These are phyloP conservation scores for Drosophila subpulchrella DNA, from an alignment of 1,140 invertebrate genomes.

Conservation along the genomic window DNA sequence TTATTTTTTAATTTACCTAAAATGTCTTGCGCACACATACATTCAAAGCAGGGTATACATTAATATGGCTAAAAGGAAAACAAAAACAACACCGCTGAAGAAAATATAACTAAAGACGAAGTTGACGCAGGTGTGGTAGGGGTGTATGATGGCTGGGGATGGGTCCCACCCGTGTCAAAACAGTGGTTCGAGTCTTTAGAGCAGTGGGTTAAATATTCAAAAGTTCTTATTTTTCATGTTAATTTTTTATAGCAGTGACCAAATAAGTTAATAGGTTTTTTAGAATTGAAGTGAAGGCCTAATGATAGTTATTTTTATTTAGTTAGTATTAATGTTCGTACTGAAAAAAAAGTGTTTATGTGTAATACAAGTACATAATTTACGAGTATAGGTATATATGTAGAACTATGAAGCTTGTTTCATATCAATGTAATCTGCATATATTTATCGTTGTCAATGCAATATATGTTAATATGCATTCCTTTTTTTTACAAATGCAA, in stretches of 20 bases:
- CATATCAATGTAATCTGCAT: conserved; percentile 10
- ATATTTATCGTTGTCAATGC: not conserved
- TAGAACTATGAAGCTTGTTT: not conserved
- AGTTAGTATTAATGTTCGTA: too few relatives aligned
- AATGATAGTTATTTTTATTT: too few relatives aligned
- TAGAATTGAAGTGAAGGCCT: too few relatives aligned
- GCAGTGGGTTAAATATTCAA: not conserved
- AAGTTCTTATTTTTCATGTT: not conserved
- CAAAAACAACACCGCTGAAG: conserved; percentile 26
- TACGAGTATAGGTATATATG: too few relatives aligned
- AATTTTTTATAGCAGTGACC: too few relatives aligned
- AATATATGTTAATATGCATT: not conserved
- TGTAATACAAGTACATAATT: too few relatives aligned
- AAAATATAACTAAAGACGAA: conserved; percentile 8
- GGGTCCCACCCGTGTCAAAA: not conserved
- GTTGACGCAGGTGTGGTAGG: not conserved
- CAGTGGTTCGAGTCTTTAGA: not conserved
- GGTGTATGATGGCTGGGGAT: not conserved
- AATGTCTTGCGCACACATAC: conserved; percentile 41
- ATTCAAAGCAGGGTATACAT: not conserved
- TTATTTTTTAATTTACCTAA: conserved; percentile 80
- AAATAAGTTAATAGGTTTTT: too few relatives aligned
- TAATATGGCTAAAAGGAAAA: conserved; percentile 50
- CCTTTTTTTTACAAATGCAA: not conserved
- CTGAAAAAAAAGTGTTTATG: too few relatives aligned